Evolutionary conservation across 2,888 invertebrate genomes (phyloP), one percentile per base, ranked within the genome.

Genomic region (Caenorhabditis uteleia): DNA sequence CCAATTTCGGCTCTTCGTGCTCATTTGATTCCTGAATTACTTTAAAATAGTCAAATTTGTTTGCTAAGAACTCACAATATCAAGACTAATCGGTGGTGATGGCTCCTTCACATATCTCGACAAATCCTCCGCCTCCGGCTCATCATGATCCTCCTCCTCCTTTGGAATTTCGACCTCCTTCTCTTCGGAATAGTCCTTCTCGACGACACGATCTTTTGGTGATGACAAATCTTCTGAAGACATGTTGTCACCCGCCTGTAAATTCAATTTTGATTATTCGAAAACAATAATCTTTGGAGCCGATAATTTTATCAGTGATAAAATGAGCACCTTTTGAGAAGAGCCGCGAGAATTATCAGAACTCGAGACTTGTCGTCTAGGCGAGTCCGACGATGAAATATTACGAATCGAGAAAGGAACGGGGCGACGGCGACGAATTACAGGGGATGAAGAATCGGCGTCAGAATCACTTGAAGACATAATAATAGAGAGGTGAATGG

Each of bases 21-120:
- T 39, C 60, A 10, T 49, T 54, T 33, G 45, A 33, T 16, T 55
- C 44, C 1, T 56, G 27, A 4, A 40, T n/a, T 38, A 44, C 62
- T 5, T 6, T n/a, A 7, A 4, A 23, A 20, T 42, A 20, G 26
- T 45, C 45, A 2, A 20, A 21, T 18, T 34, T 26, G 26, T 38
- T 48, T 21, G 14, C 10, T 12, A 25, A 21, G 16, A 8, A 39
- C 5, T 21, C 14, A 39, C 46, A 16, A 64, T 29, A 47, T 64
- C 62, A 23, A 64, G 20, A 20, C 62, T 64, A 20, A 64, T 47
- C 36, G 62, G 62, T 27, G 62, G 62, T n/a, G 48, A 48, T 48
- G 62, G 53, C 18, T 64, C 62, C 16, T 57, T 64, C 16, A 56
- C 62, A 33, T 33, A 62, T 18, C 25, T 46, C 10, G 62, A 62